A percentile compares a stretch with the other conserved stretches of the same genome.
These are phyloP conservation scores for Ciconia maguari DNA, from an alignment of 2,113 vertebrate species.

Conservation along the genomic window DNA sequence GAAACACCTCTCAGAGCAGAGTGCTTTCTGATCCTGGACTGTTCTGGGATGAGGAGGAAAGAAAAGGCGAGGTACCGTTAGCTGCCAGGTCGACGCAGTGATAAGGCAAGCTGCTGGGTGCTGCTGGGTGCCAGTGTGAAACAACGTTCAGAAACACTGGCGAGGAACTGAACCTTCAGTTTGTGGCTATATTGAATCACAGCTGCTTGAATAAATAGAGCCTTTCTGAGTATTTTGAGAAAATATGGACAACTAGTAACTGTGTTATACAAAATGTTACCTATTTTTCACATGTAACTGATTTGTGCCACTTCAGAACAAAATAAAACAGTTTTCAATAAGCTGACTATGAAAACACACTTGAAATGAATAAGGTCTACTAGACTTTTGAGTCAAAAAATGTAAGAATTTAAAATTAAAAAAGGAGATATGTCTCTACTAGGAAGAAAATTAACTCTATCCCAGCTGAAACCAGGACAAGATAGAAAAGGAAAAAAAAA, in stretches of 20 bases:
- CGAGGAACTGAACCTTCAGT: neutral
- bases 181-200: neutral
- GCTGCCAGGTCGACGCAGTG: neutral
- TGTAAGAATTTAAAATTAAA: neutral
- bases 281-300: neutral
- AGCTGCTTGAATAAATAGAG: neutral
- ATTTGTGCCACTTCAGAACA: neutral
- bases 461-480: too few relatives aligned
- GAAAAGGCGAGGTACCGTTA: rapidly evolving
- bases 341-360: neutral
- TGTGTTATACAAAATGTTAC: neutral
- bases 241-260: neutral
- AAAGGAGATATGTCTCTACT: neutral
- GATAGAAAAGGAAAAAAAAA: neutral
- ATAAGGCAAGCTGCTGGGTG: neutral
- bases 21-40: neutral
- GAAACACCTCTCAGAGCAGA: neutral
- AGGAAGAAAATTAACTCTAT: too few relatives aligned
- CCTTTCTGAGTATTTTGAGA: neutral
- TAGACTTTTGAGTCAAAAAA: neutral
- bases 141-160: neutral
- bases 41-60: neutral
- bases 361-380: neutral
- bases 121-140: neutral
- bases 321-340: neutral